Base-by-base conservation (phyloP, 2,113 vertebrate species). In the Salvelinus sp. region DNA sequence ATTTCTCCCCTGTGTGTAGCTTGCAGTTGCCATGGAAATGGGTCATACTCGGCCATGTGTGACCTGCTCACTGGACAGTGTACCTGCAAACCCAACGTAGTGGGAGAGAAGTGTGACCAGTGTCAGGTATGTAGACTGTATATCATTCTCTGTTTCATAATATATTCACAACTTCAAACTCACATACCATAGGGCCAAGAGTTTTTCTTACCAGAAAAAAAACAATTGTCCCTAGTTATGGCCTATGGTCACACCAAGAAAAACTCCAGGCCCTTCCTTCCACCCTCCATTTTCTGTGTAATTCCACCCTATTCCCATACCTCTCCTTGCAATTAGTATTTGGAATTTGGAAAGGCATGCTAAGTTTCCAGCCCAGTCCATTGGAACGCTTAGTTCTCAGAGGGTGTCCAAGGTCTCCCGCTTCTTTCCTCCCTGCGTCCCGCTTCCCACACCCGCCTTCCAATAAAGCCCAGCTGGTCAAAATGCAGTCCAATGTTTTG, bases 21-120 rank as follows among this genome's bases (percentile, higher is more conserved):
- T 28, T 99, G 97, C 47, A 79, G 77, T 9, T 99, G 97, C 85
- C 91, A 96, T 2, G 69, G 79, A 60, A 92, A 87, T 3, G 94
- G 96, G 10, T 93, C 96, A 2, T 38, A 90, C 75, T 95, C 94
- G 2, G 86, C 63, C 0, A 12, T 85, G 72, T 99, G 97, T 86
- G 92, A 97, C 14, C 90, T 78, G 69, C 88, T 91, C 27, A 95
- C 94, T 3, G 97, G 97, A 0, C 71, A 92, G 72, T 99, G 98
- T 81, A 75, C 57, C 6, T 99, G 98, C 86, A 94, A 90, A 84
- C 16, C 90, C n/a, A 92, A 95, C 0, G 95, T 96, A 68, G 83
- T 86, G 0, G 96, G 98, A 82, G 91, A 87, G 47, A 92, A 73
- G 68, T 99, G 97, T 87, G 92, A 96, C 81, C 91, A 77, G 47